Evolutionary conservation across 1,140 invertebrate species (phyloP).

Genomic region (Bathynomus jamesi): DNA sequence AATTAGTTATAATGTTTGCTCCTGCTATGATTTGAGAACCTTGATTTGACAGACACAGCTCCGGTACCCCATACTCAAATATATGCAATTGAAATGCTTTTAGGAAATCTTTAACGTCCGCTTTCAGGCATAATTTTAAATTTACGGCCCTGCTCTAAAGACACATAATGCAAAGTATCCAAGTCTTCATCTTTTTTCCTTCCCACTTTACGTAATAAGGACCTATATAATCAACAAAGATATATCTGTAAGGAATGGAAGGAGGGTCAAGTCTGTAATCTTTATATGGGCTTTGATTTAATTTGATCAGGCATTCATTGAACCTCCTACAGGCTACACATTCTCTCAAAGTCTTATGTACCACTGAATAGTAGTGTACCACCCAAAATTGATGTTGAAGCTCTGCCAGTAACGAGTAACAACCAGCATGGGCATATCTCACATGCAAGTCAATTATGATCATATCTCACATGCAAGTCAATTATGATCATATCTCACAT

Average conservation of each 20-base stretch:
- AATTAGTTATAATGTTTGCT: neutral
- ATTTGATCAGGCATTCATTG: neutral
- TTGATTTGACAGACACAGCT: neutral
- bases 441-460: too few relatives aligned
- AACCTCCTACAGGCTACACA: neutral
- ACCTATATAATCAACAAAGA: neutral
- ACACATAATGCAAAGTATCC: neutral
- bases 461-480: too few relatives aligned
- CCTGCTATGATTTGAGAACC: neutral
- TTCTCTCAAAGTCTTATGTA: neutral
- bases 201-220: neutral
- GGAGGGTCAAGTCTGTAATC: neutral
- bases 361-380: neutral
- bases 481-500: too few relatives aligned
- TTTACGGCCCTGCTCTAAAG: constrained; percentile 1
- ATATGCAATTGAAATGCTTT: neutral
- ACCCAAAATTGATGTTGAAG: neutral
- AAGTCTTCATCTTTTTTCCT: neutral
- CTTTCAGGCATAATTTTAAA: neutral
- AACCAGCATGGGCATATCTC: constrained; percentile 3
- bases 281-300: neutral
- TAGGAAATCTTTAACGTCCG: neutral
- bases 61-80: neutral
- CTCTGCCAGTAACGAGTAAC: neutral
- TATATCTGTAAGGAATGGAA: neutral